Percentiles rank a stretch among this genome's conserved stretches.
These are phyloP conservation scores for Drosophila lutescens DNA, from an alignment of 2,888 invertebrate genomes.

Conservation along the genomic window DNA sequence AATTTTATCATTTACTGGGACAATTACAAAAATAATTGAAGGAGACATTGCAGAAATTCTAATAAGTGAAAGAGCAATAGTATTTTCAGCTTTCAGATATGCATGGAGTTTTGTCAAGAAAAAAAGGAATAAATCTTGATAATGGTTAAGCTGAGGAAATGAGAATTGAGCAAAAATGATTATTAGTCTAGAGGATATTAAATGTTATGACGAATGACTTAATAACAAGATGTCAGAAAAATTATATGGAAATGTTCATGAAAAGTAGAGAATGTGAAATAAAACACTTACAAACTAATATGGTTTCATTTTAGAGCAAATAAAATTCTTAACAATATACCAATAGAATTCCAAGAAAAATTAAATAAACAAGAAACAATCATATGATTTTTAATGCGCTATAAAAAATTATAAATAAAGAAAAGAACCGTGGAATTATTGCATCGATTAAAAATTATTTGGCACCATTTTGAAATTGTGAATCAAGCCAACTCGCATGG, in stretches of 20 bases:
- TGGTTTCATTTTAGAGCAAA: no score
- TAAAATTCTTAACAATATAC: no score
- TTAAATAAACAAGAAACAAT: background rate
- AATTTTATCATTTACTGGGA: constrained; percentile 4
- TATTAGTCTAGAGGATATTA: no score
- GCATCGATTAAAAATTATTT: constrained; percentile 3
- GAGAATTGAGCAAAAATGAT: no score
- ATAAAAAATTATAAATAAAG: background rate
- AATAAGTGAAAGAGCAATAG: background rate
- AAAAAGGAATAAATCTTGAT: background rate
- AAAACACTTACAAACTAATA: no score
- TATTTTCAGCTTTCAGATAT: background rate
- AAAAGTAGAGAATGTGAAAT: no score
- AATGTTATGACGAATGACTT: no score
- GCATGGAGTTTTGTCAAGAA: background rate
- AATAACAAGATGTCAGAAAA: no score
- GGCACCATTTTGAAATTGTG: background rate
- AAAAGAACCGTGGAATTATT: background rate
- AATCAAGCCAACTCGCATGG: constrained; percentile 7
- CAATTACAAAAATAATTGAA: constrained; percentile 22
- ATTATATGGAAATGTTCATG: no score
- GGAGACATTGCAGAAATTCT: background rate
- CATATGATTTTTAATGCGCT: background rate
- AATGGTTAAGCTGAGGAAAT: background rate
- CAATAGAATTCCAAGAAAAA: no score